Evolutionary conservation across 2,797 vertebrate species (phyloP), one percentile per base, ranked within the genome.

Genomic region (Apogon hyalosoma): DNA sequence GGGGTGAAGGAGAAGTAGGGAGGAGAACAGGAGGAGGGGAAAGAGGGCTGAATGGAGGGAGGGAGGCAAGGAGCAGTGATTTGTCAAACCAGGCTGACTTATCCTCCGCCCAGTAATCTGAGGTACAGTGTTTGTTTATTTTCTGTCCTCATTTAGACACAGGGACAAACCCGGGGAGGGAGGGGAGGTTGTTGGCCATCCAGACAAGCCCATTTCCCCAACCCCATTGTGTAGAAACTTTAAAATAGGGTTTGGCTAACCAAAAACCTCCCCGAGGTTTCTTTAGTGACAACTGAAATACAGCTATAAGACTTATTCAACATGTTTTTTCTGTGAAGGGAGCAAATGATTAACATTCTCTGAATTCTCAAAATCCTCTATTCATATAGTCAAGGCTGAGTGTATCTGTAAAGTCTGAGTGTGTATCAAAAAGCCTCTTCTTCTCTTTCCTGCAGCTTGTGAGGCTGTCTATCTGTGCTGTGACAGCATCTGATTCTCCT

Each of bases 111-210:
- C 90, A 90, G 90, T 87, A 89, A 90, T 92, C 89, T 87, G 88
- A 89, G 88, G 86, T 87, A 87, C 80, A 74, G 60, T 87, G 86
- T 90, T 90, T 91, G 90, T 91, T 92, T 90, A 89, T 88, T 84
- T 84, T 86, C 80, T 77, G 76, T 86, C 85, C 79, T 87, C 86
- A 84, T 90, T 90, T 88, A 88, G 86, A 89, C 85, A 74, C 84
- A 84, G 84, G 71, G 79, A 73, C 70, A 80, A 61, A 73, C 63
- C 74, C 55, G 10, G 43, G 65, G 84, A 83, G 81, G 80, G 80
- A 72, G 75, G 81, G 69, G 73, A 73, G 73, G 65, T 50, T 70
- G 83, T 51, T 80, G 82, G 79, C 77, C 77, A 83, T 71, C 69
- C 71, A 55, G 50, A 79, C 83, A 80, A 85, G 64, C 86, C 82